Base-by-base conservation (phyloP, 64 coral and sea anemone species). In the Montipora capricornis region DNA sequence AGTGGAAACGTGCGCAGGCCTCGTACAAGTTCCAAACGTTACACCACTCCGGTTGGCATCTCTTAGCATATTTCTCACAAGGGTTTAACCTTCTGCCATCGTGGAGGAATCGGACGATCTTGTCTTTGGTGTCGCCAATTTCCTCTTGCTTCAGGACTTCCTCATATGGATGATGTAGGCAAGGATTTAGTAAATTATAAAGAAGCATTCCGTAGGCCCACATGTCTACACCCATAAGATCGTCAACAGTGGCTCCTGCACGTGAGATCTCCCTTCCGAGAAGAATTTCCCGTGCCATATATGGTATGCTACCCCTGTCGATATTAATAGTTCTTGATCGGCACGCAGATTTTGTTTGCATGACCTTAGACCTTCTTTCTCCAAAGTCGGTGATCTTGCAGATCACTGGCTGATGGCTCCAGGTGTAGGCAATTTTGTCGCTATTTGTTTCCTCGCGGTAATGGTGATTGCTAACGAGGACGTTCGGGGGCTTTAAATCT, bases 161-260 rank as follows among this genome's bases (percentile, higher is more conserved):
- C 20, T 52, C 77, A 29, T 79, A 79, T 57, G 89, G 89, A 90
- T 61, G 79, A 66, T 66, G 1, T 64, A 90, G 61, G 81, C 89
- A 90, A 10, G 59, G 89, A 68, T 81, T 80, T 20, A 80, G 55
- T 44, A 90, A 26, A 61, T 90, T 90, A 70, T 80, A 80, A 20
- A 90, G 24, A 19, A 90, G 6, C 89, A 81, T 90, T 57, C 59
- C 89, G 77, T 90, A 90, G 20, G 89, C 89, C 89, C 77, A 90
- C 60, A 90, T 89, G 49, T 89, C 87, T 57, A 58, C 87, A 14
- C 19, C 47, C 70, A 74, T 74, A 6, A 89, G 48, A 89, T 89
- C 73, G 74, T 89, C 73, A 37, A 89, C 17, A 13, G 87, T 77
- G 73, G 73, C 87, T 20, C 87, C 57, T 37, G 19, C 60, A 58